Base-by-base conservation (phyloP, 2,113 vertebrate genomes). In the Anhinga anhinga region DNA sequence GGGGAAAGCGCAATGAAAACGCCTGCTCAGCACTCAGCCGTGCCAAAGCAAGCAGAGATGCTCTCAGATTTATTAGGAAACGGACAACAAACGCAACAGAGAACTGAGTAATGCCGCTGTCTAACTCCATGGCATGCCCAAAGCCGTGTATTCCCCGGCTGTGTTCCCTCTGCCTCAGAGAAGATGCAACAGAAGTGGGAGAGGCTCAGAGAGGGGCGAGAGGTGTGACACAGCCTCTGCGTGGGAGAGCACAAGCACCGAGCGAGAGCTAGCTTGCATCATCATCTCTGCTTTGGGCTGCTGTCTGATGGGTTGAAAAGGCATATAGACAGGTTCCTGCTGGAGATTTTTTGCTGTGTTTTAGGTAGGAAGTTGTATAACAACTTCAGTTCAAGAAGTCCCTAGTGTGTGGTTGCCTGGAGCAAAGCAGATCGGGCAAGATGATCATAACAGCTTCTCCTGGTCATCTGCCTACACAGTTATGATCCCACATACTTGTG, bases 61-160 rank as follows among this genome's bases (percentile, higher is more conserved):
- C 19, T 59, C 56, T 11, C 42, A 9, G 36, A 30, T 70, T 82
- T 45, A 5, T 14, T 30, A 58, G 45, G 63, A 58, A 91, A 84
- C 55, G 62, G 80, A 65, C 15, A 65, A 36, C 14, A 15, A 47
- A 47, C 0, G 10, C 50, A 53, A 26, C 10, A 40, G 38, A 40
- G 30, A 77, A 30, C 23, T 14, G 5, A 0, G 0, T 34, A 38
- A 49, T 21, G 58, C 45, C 40, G 26, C 50, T 1, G 1, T 69
- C 49, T 42, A 23, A 12, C 5, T 59, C 49, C 13, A 0, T 16
- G 58, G 29, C 59, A 32, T 1, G 0, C 36, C 38, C 15, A 4
- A 44, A 42, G n/a, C n/a, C 15, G 2, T 9, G 18, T 34, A 34
- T 23, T 20, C 11, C 17, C 55, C 38, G 52, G 21, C 36, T 86